A percentile compares a stretch with the other conserved stretches of the same genome.
These are phyloP conservation scores for Odontocerum albicorne DNA, from an alignment of 2,888 invertebrate species.

Conservation along the genomic window DNA sequence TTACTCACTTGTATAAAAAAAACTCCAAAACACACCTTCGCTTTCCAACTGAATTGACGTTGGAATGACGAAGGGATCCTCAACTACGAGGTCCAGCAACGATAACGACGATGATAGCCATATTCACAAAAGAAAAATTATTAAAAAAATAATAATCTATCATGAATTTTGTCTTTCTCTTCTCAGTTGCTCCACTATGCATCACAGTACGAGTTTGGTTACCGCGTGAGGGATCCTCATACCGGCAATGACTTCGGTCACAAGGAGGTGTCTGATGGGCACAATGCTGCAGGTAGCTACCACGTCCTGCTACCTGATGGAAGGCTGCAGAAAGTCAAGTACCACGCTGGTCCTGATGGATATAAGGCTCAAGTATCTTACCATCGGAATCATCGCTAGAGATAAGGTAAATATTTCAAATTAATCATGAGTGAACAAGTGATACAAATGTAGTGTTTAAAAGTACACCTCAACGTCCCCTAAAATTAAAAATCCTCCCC, in stretches of 20 bases:
- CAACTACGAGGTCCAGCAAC: too few species aligned
- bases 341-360: conserved; percentile 74
- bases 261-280: conserved; percentile 68
- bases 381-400: conserved; percentile 16
- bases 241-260: conserved; percentile 78
- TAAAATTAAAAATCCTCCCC: too few species aligned
- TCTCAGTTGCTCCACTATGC: conserved; percentile 59
- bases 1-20: too few species aligned
- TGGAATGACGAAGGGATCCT: too few species aligned
- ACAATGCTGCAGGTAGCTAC: conserved; percentile 71
- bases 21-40: too few species aligned
- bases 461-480: too few species aligned
- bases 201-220: conserved; percentile 67
- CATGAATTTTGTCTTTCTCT: conserved; percentile 1
- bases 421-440: too few species aligned
- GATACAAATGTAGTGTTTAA: too few species aligned
- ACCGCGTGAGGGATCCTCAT: conserved; percentile 70
- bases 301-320: conserved; percentile 80
- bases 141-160: not conserved
- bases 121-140: too few species aligned
- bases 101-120: too few species aligned
- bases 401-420: too few species aligned
- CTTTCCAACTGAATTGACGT: too few species aligned
- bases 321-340: conserved; percentile 74
- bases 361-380: conserved; percentile 79